Evolutionary conservation across 2,888 invertebrate genomes (phyloP).

Genomic region (Acleris sparsana): DNA sequence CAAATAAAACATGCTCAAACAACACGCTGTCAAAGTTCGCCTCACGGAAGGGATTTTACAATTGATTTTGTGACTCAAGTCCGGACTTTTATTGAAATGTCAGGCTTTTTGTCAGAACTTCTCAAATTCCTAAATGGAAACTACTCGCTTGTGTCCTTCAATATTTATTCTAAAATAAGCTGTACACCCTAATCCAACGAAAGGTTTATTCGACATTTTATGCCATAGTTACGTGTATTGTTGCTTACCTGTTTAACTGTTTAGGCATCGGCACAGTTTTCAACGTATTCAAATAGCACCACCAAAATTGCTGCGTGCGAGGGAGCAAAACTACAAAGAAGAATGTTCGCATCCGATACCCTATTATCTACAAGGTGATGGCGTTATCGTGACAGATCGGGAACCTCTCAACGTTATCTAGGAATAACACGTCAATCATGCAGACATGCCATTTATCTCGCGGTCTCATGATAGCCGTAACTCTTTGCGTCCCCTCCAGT

Average conservation of each 20-base stretch:
- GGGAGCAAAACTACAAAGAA: conserved; percentile 31
- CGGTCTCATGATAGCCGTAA: conserved; percentile 19
- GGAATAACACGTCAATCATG: conserved; percentile 74
- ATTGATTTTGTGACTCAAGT: too few species aligned
- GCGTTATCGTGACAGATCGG: conserved; percentile 74
- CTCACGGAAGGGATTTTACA: too few species aligned
- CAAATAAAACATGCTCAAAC: too few species aligned
- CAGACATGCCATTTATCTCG: conserved; percentile 47
- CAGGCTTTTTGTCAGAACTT: too few species aligned
- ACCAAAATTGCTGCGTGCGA: conserved; percentile 19
- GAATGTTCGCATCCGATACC: conserved; percentile 28
- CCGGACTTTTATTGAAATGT: too few species aligned
- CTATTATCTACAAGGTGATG: conserved; percentile 45
- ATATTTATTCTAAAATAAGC: too few species aligned
- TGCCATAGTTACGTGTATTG: neutral
- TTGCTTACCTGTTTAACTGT: conserved; percentile 62
- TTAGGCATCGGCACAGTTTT: conserved; percentile 54
- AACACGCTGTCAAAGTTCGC: too few species aligned
- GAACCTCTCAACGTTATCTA: conserved; percentile 62
- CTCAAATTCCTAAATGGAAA: too few species aligned
- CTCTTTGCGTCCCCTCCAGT: conserved; percentile 9
- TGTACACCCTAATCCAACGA: too few species aligned
- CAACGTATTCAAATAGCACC: conserved; percentile 40
- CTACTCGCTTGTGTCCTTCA: too few species aligned
- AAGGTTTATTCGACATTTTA: too few species aligned